phyloP scores from a whole-genome alignment of 2,113 vertebrate genomes.

The Ramphastos sulfuratus region DNA sequence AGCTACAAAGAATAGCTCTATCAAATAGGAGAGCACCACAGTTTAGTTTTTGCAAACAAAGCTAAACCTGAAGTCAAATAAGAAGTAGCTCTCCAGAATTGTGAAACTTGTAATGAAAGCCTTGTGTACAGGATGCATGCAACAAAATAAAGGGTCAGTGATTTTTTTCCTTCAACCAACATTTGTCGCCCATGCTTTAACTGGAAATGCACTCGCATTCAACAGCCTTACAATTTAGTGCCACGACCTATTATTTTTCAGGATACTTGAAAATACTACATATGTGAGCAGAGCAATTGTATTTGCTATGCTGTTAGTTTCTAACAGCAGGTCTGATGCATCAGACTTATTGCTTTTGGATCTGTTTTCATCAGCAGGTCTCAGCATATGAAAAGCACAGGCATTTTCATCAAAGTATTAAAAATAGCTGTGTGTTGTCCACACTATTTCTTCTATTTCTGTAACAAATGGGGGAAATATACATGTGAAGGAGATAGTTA shows the following conservation, averaged over 20 bases:
- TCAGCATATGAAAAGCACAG: not conserved
- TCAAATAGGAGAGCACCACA: not conserved
- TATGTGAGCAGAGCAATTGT: not conserved
- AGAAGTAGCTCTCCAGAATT: not conserved
- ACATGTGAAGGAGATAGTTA: fast-evolving
- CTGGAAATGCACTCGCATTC: not conserved
- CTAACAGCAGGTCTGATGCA: not conserved
- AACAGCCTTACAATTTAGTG: not conserved
- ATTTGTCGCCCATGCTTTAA: not conserved
- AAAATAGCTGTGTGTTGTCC: not conserved
- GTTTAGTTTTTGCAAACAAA: not conserved
- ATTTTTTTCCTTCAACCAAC: not conserved
- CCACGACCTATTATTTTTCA: not conserved
- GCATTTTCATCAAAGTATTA: not conserved
- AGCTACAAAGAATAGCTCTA: not conserved
- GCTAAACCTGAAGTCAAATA: not conserved
- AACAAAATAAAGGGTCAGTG: not conserved
- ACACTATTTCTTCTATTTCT: not conserved
- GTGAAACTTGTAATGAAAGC: not conserved
- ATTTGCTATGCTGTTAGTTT: not conserved
- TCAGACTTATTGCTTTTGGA: not conserved
- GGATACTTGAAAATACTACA: not conserved
- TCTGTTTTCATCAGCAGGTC: not conserved
- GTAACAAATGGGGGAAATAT: not conserved
- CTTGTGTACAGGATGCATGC: not conserved